Conservation (phyloP, 2,888 invertebrate species). For the Calameuta filiformis region DNA sequence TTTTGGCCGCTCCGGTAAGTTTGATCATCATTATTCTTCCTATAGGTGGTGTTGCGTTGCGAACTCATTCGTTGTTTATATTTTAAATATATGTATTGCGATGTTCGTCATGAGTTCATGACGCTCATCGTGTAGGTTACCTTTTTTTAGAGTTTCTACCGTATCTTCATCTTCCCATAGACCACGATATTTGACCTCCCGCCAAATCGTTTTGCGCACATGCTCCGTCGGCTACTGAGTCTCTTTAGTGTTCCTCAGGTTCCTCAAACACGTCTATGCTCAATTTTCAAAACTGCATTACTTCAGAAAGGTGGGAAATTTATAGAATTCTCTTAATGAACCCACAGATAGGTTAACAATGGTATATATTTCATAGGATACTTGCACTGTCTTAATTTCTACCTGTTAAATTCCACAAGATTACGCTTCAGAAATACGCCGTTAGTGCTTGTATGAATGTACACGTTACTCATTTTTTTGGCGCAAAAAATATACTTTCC, state of each 20-base stretch:
- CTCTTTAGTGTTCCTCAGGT: not conserved
- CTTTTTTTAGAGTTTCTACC: not conserved
- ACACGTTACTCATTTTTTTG: not conserved
- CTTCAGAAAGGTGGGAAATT: too few species aligned
- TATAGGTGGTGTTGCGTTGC: not conserved
- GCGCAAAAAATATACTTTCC: not conserved
- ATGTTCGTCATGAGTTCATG: not conserved
- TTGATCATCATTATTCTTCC: slow-evolving; percentile 9
- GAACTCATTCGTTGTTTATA: not conserved
- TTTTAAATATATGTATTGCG: slow-evolving; percentile 4
- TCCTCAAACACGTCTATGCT: too few species aligned
- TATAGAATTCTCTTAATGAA: not conserved
- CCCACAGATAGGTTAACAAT: not conserved
- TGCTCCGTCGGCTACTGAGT: slow-evolving; percentile 40
- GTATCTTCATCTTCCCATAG: slow-evolving; percentile 9
- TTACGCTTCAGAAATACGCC: not conserved
- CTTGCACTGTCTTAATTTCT: not conserved
- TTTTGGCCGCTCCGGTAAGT: slow-evolving; percentile 56
- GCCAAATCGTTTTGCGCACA: slow-evolving; percentile 29
- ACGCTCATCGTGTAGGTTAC: not conserved
- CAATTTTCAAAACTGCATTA: not conserved
- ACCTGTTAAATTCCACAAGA: not conserved
- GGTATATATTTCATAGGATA: not conserved
- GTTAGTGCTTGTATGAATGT: not conserved
- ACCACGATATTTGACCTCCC: not conserved